Percentiles rank a stretch among this genome's conserved stretches.
phyloP scores from a whole-genome alignment of 37 sponge, comb jelly and placozoan genomes.

The Amphimedon queenslandica region DNA sequence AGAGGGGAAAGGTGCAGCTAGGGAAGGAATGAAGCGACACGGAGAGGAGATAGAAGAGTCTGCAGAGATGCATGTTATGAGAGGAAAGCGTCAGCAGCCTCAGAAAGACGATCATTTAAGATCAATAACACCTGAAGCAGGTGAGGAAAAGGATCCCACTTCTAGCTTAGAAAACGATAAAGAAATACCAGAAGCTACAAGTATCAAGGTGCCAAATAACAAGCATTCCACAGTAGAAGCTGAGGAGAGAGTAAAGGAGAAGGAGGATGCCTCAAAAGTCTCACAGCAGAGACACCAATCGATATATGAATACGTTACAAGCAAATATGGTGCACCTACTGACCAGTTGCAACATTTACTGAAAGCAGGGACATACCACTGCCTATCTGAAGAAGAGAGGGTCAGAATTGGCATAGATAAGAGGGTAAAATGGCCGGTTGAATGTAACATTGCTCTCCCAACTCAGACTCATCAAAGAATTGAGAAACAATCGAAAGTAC shows the following conservation, averaged over 20 bases:
- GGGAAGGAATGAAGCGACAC: background rate
- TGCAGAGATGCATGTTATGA: background rate
- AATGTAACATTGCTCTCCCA: conserved; percentile 1
- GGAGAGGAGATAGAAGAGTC: background rate
- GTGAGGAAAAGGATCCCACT: background rate
- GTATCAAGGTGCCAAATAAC: background rate
- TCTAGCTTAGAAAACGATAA: background rate
- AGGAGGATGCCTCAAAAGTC: background rate
- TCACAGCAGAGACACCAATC: background rate
- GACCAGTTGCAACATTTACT: conserved; percentile 16
- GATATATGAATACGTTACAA: conserved; percentile 6
- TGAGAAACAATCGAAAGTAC: background rate
- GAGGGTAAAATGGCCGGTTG: conserved; percentile 18
- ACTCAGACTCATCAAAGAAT: background rate
- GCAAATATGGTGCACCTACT: conserved; percentile 29
- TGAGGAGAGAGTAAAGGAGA: background rate
- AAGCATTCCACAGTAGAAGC: no score
- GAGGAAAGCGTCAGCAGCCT: background rate
- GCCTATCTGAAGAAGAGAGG: background rate
- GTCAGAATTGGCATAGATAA: background rate
- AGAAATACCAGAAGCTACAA: background rate
- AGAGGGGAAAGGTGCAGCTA: background rate
- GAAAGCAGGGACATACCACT: background rate
- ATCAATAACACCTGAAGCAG: background rate
- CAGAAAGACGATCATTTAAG: background rate